Base-by-base conservation (phyloP, 1,140 invertebrate species). In the Rhyzopertha dominica region DNA sequence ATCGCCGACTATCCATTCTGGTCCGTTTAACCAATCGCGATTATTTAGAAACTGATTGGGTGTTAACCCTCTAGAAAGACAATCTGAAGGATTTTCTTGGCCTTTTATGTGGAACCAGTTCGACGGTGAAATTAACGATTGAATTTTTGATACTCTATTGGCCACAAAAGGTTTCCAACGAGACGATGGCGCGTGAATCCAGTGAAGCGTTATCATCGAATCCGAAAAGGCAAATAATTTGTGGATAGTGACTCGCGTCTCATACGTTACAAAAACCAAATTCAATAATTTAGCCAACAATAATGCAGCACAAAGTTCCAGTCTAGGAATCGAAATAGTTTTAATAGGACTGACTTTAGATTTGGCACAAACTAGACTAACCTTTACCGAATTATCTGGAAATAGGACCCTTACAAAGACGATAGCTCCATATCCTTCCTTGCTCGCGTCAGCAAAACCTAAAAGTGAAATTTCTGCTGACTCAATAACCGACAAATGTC, bases 271-370 rank as follows among this genome's bases (percentile, higher is more conserved):
- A 5, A 14, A 13, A 18, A 43, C 23, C n/a, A n/a, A 24, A 10
- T 2, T n/a, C 13, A 31, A 16, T n/a, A 43, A 32, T 32, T 43
- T 32, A 2, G 29, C 17, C 22, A 32, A 30, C 10, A 44, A 19
- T 3, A 43, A 9, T 10, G 40, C 40, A 13, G 39, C 40, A 31
- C 46, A 51, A 14, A 54, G 35, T 43, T 54, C 49, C 12, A 54
- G 30, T 3, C 51, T 20, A 1, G 51, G 42, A 4, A 54, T 9
- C 3, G 48, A 37, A 2, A 48, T 26, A 7, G 39, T 26, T n/a
- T 45, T 47, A 13, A 45, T 10, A 12, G 49, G 43, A 7, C 43
- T 25, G 2, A 54, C 48, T 24, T 46, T 47, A 18, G 52, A 43
- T 29, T 54, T 51, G 8, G 20, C 28, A 32, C 37, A 36, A 26